Conservation (phyloP, 1,140 invertebrate species). For the Monochamus saltuarius region DNA sequence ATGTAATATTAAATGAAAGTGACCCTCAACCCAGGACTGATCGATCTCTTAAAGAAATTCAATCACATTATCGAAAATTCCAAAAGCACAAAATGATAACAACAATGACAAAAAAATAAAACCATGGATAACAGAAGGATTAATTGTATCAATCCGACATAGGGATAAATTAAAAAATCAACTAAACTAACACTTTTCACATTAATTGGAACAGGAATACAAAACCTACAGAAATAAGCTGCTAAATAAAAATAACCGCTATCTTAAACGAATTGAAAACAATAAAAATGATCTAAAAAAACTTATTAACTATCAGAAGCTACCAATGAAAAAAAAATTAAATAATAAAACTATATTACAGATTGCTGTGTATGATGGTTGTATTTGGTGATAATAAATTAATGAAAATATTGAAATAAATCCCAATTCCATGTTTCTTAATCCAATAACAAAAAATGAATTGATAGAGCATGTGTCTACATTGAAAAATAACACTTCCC, state of each 20-base stretch:
- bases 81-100: constrained; percentile 7
- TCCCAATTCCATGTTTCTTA: constrained; percentile 10
- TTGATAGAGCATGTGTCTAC: constrained; percentile 3
- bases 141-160: not conserved
- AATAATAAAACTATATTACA: not conserved
- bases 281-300: constrained; percentile 9
- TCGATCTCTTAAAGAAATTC: constrained; percentile 2
- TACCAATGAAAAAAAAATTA: constrained; percentile 11
- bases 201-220: constrained; percentile 9
- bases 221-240: constrained; percentile 8
- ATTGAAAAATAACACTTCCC: not conserved
- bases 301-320: constrained; percentile 6
- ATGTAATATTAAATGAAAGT: constrained; percentile 2
- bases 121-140: constrained; percentile 2
- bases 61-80: constrained; percentile 8
- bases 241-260: constrained; percentile 8
- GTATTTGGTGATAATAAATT: not conserved
- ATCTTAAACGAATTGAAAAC: constrained; percentile 9
- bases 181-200: constrained; percentile 1
- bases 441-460: constrained; percentile 13
- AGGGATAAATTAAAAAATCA: constrained; percentile 9
- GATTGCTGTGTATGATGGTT: not conserved
- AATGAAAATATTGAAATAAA: constrained; percentile 10
- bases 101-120: constrained; percentile 8
- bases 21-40: constrained; percentile 2